Evolutionary conservation across 2,113 vertebrate genomes (phyloP).

Genomic region (Malurus alboscapulatus): DNA sequence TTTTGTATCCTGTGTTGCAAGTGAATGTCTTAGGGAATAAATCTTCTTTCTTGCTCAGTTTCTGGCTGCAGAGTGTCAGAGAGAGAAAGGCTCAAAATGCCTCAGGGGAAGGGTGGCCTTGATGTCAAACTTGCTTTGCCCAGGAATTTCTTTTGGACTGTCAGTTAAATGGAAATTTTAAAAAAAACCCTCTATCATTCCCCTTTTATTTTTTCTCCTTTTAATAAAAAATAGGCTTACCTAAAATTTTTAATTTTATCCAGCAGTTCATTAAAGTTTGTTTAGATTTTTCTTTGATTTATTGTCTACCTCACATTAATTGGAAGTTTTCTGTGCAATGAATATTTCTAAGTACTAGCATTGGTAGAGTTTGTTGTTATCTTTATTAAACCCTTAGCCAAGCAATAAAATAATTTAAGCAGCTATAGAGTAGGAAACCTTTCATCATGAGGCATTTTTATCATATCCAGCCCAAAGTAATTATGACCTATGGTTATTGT

Average conservation of each 20-base stretch:
- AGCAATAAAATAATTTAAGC: neutral
- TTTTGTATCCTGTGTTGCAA: neutral
- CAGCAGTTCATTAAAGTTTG: neutral
- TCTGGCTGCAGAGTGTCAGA: neutral
- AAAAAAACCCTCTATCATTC: neutral
- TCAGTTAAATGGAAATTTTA: neutral
- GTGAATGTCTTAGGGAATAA: neutral
- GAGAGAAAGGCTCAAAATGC: neutral
- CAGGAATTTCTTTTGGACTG: neutral
- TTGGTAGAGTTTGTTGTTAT: neutral
- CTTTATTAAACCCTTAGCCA: neutral
- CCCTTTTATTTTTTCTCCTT: neutral
- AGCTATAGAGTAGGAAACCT: neutral
- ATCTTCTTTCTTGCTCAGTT: neutral
- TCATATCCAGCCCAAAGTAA: neutral
- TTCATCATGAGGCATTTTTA: neutral
- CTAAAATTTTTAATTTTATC: neutral
- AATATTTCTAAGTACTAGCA: neutral
- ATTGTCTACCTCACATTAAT: neutral
- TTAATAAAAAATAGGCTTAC: neutral
- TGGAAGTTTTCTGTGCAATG: neutral
- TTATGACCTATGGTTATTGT: neutral
- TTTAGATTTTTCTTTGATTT: neutral
- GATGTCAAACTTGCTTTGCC: neutral
- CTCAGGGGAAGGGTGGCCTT: neutral